Base-by-base conservation (phyloP, 2,113 vertebrate genomes). In the Microtus pennsylvanicus region DNA sequence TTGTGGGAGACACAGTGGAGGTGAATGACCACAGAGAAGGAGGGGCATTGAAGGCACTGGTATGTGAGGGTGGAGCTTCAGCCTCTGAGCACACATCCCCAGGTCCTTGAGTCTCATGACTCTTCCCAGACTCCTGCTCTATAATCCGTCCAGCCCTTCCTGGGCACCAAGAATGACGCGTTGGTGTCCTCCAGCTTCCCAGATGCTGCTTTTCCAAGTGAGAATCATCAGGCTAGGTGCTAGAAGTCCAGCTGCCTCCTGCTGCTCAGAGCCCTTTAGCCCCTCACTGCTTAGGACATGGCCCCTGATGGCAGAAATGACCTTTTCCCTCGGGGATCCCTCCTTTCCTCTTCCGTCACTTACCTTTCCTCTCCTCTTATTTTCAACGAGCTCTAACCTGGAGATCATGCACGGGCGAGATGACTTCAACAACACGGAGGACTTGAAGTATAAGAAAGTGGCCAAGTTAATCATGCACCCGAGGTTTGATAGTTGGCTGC, bases 391-490 rank as follows among this genome's bases (percentile, higher is more conserved):
- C 4, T 95, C 93, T 19, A 22, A 42, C 74, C 52, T 95, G 93
- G 19, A 75, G 45, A 81, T 98, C 28, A 17, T 85, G 2, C 1
- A 55, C 0, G 35, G 93, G 5, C 30, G 13, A 19, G 52, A 87
- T 1, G 61, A 93, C 5, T 13, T 86, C 45, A 22, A 61, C 1
- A 45, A 2, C 28, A 0, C 5, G 7, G 38, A 81, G 8, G 35
- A 85, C 0, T 0, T 69, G 45, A 85, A 1, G 2, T 72, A 19
- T 38, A 9, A 69, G 50, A 45, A 89, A 90, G 97, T 98, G 87
- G 91, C 85, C 26, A 88, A 75, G 77, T 14, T 98, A 24, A 87
- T 97, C 50, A 7, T 4, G 0, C 98, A 98, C 75, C 89, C 81
- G 4, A 17, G n/a, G 1, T 98, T 96, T 95, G 91, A 97, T 47